These are phyloP conservation scores for Pachyramphus minor DNA, from an alignment of 2,113 vertebrate genomes.

Conservation along the genomic window DNA sequence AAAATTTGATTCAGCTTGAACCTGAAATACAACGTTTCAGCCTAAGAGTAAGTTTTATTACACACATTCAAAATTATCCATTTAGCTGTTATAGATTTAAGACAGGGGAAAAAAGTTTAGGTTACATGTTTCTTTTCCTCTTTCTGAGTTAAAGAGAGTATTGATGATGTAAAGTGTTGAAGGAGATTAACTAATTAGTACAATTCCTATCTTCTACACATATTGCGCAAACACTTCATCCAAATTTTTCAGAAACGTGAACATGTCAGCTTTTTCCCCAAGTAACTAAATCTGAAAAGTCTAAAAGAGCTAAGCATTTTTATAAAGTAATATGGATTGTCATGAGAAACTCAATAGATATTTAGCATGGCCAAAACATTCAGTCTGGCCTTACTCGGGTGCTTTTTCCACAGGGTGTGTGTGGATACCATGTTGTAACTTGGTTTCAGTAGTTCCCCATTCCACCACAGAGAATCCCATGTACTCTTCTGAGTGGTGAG, in stretches of 20 bases:
- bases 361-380: neutral
- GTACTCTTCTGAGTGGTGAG: neutral
- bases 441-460: neutral
- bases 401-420: neutral
- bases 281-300: neutral
- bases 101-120: neutral
- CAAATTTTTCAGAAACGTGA: neutral
- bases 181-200: neutral
- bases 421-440: neutral
- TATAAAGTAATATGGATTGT: neutral
- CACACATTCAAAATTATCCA: neutral
- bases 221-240: neutral
- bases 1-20: constrained; percentile 11
- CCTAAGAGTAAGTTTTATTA: neutral
- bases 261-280: neutral
- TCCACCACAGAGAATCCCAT: neutral
- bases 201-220: neutral
- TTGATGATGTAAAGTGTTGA: neutral
- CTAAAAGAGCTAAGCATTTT: neutral
- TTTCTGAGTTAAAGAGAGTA: neutral
- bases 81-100: neutral
- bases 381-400: neutral
- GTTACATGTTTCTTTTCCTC: neutral
- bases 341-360: neutral
- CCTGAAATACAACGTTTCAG: neutral